Conservation (phyloP, 2,797 vertebrate genomes). For the Tauraco hartlaubi region DNA sequence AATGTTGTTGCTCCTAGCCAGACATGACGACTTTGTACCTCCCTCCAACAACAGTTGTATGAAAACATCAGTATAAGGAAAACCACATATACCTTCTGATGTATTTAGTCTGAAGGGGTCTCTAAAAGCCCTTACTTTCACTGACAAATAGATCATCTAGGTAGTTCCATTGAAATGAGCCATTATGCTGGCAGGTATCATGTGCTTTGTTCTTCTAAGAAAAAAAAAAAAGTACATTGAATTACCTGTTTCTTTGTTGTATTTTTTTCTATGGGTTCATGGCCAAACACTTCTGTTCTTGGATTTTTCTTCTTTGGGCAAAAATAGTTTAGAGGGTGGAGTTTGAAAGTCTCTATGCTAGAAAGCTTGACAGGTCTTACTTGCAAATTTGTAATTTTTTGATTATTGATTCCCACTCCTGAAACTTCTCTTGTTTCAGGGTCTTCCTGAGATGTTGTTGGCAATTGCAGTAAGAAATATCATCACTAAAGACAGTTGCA, state of each 20-base stretch:
- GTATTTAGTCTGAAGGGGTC: background rate
- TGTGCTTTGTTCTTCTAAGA: background rate
- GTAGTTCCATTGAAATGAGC: background rate
- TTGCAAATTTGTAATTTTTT: background rate
- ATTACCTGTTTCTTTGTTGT: background rate
- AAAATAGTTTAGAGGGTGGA: background rate
- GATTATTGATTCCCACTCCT: background rate
- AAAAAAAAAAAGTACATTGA: background rate
- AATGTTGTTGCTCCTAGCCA: background rate
- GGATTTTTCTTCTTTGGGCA: background rate
- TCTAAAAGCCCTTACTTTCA: background rate
- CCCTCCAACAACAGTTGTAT: background rate
- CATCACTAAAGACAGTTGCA: background rate
- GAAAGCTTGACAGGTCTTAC: background rate
- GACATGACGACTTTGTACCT: background rate
- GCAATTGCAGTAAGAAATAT: background rate
- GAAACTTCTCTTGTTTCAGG: background rate
- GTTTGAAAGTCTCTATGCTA: background rate
- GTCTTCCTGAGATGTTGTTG: background rate
- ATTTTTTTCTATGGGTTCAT: background rate
- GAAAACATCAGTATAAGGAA: background rate
- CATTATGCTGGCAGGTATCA: background rate
- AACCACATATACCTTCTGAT: accelerated
- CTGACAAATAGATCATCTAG: background rate
- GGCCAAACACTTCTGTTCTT: background rate